Base-by-base conservation (phyloP, 2,888 invertebrate species). In the Argyresthia goedartella region DNA sequence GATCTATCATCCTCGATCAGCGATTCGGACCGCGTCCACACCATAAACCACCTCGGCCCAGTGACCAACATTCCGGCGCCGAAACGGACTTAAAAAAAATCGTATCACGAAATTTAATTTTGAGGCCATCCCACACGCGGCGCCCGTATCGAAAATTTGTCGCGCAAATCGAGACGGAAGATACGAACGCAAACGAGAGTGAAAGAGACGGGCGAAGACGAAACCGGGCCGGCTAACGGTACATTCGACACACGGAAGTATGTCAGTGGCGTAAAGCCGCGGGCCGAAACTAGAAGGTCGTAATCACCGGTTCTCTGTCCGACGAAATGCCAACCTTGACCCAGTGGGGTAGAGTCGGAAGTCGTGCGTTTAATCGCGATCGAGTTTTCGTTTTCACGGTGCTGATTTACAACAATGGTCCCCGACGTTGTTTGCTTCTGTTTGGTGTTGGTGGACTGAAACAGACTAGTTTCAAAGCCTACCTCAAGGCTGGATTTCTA, bases 61-160 rank as follows among this genome's bases (percentile, higher is more conserved):
- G 62, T 79, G 69, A 76, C 79, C 76, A 63, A 76, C 66, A 69
- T 50, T 53, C 61, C 56, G 57, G 59, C 66, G 64, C 62, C 43
- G 58, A 72, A 60, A 63, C 70, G 69, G 55, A 52, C 50, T 49
- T 25, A 25, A 49, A 51, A 56, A 60, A 57, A 79, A 78, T 72
- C 73, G 76, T 80, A 82, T 82, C 84, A 84, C 75, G 75, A 79
- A 77, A 71, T 74, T 53, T 69, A 73, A 80, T 81, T 81, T 84
- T 81, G 75, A 77, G 85, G 82, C 72, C 82, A 76, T 67, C 81
- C 81, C 78, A 82, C 82, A 77, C 75, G 69, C 72, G 66, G 75
- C 71, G 72, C 82, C 85, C 82, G 82, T 81, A 80, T 85, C 78
- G 72, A 81, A 84, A 81, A 81, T 81, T 85, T 84, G 85, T 85